Conservation (phyloP, 2,113 vertebrate species). For the Clarias magur region DNA sequence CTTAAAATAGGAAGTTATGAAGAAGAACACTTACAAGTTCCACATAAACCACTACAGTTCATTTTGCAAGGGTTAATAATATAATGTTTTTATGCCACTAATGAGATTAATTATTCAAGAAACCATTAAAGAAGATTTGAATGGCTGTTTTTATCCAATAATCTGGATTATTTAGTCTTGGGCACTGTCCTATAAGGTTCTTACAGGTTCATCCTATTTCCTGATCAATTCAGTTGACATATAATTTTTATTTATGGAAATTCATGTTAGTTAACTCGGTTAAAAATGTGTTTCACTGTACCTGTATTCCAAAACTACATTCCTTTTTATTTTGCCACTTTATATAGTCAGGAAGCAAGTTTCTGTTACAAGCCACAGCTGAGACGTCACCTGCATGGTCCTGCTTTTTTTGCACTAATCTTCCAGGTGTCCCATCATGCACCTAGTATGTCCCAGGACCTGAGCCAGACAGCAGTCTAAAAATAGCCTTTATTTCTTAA, state of each 20-base stretch:
- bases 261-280: neutral
- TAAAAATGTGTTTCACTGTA: neutral
- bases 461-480: constrained; percentile 30
- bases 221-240: neutral
- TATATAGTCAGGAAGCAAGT: neutral
- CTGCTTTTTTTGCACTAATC: constrained; percentile 47
- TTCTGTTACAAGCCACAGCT: constrained; percentile 51
- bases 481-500: constrained; percentile 33
- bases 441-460: constrained; percentile 38
- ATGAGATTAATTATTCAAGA: neutral
- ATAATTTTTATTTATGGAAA: neutral
- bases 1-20: neutral
- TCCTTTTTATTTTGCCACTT: neutral
- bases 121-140: neutral
- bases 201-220: neutral
- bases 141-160: neutral
- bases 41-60: neutral
- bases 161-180: neutral
- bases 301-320: neutral
- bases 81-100: neutral
- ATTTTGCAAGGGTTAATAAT: neutral
- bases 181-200: neutral
- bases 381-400: constrained; percentile 33
- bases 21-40: neutral
- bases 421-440: constrained; percentile 31